Evolutionary conservation across 2,113 vertebrate species (phyloP), one percentile per base, ranked within the genome.

Genomic region (Hipposideros armiger): DNA sequence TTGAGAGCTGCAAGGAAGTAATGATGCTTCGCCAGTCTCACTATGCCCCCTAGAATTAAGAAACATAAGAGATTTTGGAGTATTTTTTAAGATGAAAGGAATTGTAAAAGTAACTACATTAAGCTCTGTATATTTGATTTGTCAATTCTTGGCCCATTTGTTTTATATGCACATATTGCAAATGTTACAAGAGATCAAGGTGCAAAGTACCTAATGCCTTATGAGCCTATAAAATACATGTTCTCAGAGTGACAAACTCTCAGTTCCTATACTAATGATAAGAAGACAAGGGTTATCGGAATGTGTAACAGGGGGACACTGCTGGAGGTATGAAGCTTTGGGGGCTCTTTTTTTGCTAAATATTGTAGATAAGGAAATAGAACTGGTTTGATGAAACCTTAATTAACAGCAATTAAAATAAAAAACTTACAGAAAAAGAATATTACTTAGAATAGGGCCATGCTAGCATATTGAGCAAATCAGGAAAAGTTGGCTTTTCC

Each of bases 1-100:
- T 56, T 99, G 99, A 93, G 98, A 98, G 97, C 98, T 96, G 19
- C 97, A 97, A 2, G 98, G 98, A 74, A 97, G 97, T 58, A 98
- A 97, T 3, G 98, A 90, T 84, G 98, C 98, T 96, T 98, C 98
- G 95, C 97, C 97, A 4, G 98, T 97, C 89, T 98, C 98, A 2
- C 97, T 98, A 70, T 98, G 97, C 77, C 98, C 97, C 97, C 98
- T 99, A 95, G 40, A 78, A 87, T 87, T 90, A 66, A 69, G 54
- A 97, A 32, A 94, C 24, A 64, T 2, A 56, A 50, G n/a, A 40
- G 69, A 83, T 5, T 40, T 67, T 3, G 36, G 36, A 2, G 32
- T 72, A 58, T 36, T 50, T 58, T 58, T 73, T 42, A 89, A 78
- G 56, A 73, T 45, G 60, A 83, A 82, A 16, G 30, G 73, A 90